phyloP scores from a whole-genome alignment of 2,888 invertebrate genomes.

The Patella caerulea region DNA sequence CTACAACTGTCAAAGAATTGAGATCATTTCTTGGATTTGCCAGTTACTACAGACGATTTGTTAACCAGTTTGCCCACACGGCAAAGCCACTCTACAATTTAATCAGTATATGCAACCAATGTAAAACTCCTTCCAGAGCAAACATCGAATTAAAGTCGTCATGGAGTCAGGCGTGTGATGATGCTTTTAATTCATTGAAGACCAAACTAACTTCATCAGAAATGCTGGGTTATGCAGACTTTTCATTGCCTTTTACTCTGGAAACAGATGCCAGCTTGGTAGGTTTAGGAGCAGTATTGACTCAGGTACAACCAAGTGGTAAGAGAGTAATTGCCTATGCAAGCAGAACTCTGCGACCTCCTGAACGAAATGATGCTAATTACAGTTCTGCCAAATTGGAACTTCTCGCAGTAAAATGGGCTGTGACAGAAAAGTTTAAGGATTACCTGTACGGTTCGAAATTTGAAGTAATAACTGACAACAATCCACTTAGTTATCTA shows the following conservation, averaged over 20 bases:
- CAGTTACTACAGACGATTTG: conserved; percentile 36
- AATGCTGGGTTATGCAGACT: conserved; percentile 28
- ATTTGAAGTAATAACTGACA: conserved; percentile 31
- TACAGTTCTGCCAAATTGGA: conserved; percentile 39
- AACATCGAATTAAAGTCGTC: not conserved
- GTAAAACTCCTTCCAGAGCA: conserved; percentile 3
- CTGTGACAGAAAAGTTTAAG: conserved; percentile 35
- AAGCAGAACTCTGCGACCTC: conserved; percentile 23
- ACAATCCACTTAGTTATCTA: conserved; percentile 29
- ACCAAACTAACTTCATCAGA: conserved; percentile 22
- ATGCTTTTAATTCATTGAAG: conserved; percentile 30
- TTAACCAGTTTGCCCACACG: conserved; percentile 28
- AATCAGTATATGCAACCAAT: conserved; percentile 14
- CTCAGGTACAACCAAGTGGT: conserved; percentile 24
- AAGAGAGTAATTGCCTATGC: conserved; percentile 36
- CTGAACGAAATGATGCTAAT: conserved; percentile 26
- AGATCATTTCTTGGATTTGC: conserved; percentile 32
- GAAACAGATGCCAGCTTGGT: conserved; percentile 27
- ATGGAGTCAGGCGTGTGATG: conserved; percentile 29
- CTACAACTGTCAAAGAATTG: conserved; percentile 25
- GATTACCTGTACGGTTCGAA: conserved; percentile 30
- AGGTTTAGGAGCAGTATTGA: conserved; percentile 31
- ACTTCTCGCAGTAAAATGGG: conserved; percentile 38
- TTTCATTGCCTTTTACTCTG: conserved; percentile 18
- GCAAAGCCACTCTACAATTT: conserved; percentile 16